Conservation (phyloP, 2,797 vertebrate genomes). For the Antrozous pallidus region DNA sequence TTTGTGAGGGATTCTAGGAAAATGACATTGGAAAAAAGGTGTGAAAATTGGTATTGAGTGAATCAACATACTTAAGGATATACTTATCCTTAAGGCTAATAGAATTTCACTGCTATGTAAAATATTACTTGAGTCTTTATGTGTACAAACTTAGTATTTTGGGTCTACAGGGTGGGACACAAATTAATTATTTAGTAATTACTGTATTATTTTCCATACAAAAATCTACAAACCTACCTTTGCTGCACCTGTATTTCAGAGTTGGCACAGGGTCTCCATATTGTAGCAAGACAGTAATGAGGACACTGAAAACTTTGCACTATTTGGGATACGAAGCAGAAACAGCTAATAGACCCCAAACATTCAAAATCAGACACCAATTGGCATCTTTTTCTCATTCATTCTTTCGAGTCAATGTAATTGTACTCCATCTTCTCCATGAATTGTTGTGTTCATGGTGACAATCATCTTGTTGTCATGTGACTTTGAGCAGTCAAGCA, state of each 20-base stretch:
- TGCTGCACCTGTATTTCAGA: background rate
- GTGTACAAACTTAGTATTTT: background rate
- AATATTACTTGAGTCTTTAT: background rate
- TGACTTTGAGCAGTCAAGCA: constrained; percentile 98
- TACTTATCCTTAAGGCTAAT: background rate
- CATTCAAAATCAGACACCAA: constrained; percentile 90
- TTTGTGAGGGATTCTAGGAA: background rate
- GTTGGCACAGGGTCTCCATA: background rate
- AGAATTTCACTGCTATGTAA: background rate
- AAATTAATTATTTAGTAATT: background rate
- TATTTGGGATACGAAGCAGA: constrained; percentile 96
- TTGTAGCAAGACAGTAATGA: constrained; percentile 82
- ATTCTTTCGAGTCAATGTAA: constrained; percentile 90
- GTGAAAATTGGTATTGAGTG: background rate
- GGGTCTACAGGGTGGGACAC: background rate
- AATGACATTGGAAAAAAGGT: background rate
- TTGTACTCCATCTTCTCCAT: constrained; percentile 91
- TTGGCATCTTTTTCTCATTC: constrained; percentile 95
- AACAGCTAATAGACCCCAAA: constrained; percentile 83
- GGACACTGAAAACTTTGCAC: constrained; percentile 91
- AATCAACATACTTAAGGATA: background rate
- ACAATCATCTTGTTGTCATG: constrained; percentile 93
- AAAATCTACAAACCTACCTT: background rate
- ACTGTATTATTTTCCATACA: background rate
- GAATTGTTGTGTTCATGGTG: constrained; percentile 91